These are phyloP conservation scores for Athalia cordata DNA, from an alignment of 2,888 invertebrate genomes.

Conservation along the genomic window DNA sequence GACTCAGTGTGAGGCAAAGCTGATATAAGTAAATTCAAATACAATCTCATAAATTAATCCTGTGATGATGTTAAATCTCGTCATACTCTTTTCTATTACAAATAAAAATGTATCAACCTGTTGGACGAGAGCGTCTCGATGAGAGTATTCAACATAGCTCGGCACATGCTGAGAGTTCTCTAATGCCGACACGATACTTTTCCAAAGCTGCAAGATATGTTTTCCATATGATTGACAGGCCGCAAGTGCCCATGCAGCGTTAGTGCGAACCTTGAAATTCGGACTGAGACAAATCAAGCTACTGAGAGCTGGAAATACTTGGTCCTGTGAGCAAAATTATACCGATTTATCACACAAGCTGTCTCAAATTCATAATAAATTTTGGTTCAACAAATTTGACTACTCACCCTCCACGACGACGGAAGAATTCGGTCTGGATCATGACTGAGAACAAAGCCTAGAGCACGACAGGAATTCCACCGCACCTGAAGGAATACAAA, in stretches of 20 bases:
- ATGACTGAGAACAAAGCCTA: slow-evolving; percentile 84
- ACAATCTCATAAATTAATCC: background rate
- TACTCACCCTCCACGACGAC: slow-evolving; percentile 73
- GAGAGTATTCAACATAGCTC: slow-evolving; percentile 89
- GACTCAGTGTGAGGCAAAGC: slow-evolving; percentile 85
- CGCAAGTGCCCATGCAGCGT: slow-evolving; percentile 86
- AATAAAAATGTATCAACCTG: slow-evolving; percentile 76
- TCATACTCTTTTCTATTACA: background rate
- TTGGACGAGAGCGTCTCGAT: slow-evolving; percentile 89
- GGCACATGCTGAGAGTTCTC: slow-evolving; percentile 86
- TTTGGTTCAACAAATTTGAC: background rate
- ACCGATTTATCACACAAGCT: slow-evolving; percentile 45
- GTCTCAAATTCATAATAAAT: slow-evolving; percentile 33
- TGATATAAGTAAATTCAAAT: slow-evolving; percentile 69
- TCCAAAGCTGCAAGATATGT: slow-evolving; percentile 81
- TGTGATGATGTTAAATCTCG: background rate
- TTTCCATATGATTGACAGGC: slow-evolving; percentile 80
- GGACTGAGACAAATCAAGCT: slow-evolving; percentile 82
- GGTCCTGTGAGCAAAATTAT: slow-evolving; percentile 72
- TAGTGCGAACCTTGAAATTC: slow-evolving; percentile 93
- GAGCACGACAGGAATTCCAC: slow-evolving; percentile 94
- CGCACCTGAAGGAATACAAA: slow-evolving; percentile 76
- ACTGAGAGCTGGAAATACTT: slow-evolving; percentile 81
- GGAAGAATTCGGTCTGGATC: slow-evolving; percentile 69
- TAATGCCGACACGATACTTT: slow-evolving; percentile 82